phyloP scores from a whole-genome alignment of 2,888 invertebrate species.

The Pyrrhosoma nymphula region DNA sequence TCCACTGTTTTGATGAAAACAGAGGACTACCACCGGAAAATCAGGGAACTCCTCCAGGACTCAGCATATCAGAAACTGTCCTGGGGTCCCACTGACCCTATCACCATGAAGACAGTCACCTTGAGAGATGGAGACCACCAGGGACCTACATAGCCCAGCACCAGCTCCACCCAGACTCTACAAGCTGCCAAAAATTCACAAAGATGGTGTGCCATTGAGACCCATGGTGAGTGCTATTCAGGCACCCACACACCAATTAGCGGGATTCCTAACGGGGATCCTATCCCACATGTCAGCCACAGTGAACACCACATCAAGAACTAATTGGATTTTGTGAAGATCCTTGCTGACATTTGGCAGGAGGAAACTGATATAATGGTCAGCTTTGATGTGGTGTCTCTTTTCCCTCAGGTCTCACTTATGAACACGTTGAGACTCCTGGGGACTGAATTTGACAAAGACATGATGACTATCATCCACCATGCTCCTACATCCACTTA shows the following conservation, averaged over 20 bases:
- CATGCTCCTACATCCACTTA: not conserved
- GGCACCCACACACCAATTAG: not conserved
- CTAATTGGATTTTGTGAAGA: not conserved
- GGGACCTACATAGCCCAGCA: not conserved
- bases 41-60: not conserved
- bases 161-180: constrained; percentile 40
- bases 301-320: constrained; percentile 39
- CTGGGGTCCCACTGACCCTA: not conserved
- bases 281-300: not conserved
- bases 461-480: not conserved
- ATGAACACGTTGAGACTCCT: not conserved
- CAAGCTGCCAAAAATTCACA: constrained; percentile 39
- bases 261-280: not conserved
- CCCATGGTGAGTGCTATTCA: constrained; percentile 21
- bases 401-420: not conserved
- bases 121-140: not conserved
- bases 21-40: not conserved
- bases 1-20: not conserved
- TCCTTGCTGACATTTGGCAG: not conserved
- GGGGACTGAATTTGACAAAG: not conserved
- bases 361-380: not conserved
- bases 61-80: not conserved
- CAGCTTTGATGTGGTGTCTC: too few relatives aligned
- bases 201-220: not conserved
- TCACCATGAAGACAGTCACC: not conserved